Percentiles rank a stretch among this genome's conserved stretches.
phyloP scores from a whole-genome alignment of 2,113 vertebrate species.

The Callopanchax toddi region DNA sequence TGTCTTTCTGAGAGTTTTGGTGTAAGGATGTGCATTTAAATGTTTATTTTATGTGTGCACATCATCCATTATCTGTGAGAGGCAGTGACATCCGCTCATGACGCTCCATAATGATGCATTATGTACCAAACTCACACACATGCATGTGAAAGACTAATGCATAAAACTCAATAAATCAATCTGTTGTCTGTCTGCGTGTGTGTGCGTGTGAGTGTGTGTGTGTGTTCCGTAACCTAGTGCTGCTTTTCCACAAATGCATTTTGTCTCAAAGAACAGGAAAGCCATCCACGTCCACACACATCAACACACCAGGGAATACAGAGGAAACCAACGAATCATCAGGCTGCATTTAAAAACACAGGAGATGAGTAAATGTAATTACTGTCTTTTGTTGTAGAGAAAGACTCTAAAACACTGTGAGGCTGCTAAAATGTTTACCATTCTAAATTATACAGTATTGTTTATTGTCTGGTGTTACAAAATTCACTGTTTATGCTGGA shows the following conservation, averaged over 20 bases:
- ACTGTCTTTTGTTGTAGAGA: neutral
- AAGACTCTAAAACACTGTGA: too few species aligned
- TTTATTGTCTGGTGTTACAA: too few species aligned
- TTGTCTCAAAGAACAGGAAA: conserved; percentile 66
- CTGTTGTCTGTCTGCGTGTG: neutral
- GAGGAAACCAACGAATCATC: conserved; percentile 6
- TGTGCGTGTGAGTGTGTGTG: conserved; percentile 15
- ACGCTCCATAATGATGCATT: conserved; percentile 58
- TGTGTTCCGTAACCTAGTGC: conserved; percentile 63
- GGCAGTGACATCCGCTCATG: conserved; percentile 61
- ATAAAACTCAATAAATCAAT: conserved; percentile 71
- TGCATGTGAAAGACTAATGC: conserved; percentile 53
- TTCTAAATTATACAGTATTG: too few species aligned
- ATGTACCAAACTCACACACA: conserved; percentile 40
- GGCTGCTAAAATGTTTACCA: too few species aligned
- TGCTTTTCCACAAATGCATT: conserved; percentile 69
- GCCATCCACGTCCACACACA: neutral
- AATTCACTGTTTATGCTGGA: too few species aligned
- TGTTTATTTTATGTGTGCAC: neutral
- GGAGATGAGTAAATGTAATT: neutral
- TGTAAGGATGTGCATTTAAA: neutral
- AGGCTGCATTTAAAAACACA: conserved; percentile 3
- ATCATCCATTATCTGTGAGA: conserved; percentile 61
- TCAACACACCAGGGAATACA: neutral
- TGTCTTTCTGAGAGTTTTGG: too few species aligned